Evolutionary conservation across 64 coral and sea anemone species (phyloP).

Genomic region (Acropora yongei): DNA sequence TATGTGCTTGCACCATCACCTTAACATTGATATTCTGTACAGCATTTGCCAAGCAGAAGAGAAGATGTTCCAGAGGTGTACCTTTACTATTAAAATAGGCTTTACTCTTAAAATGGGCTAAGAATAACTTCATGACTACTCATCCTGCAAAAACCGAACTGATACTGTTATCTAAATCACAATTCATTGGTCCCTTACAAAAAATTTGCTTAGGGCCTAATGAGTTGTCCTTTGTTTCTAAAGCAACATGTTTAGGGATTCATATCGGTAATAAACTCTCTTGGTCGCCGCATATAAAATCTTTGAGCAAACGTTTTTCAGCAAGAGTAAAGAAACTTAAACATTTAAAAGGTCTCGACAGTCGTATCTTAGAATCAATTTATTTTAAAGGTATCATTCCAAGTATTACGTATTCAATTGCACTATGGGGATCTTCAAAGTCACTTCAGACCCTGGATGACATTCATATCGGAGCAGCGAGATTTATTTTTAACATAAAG

Average conservation of each 20-base stretch:
- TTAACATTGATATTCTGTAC: conserved; percentile 21
- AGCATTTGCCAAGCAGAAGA: conserved; percentile 29
- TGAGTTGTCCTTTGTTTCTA: background rate
- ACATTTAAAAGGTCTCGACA: background rate
- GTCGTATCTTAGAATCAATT: conserved; percentile 27
- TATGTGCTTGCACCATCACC: background rate
- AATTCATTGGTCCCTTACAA: too few species aligned
- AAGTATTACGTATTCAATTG: conserved; percentile 11
- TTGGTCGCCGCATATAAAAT: background rate
- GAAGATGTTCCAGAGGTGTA: conserved; percentile 26
- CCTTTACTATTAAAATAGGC: background rate
- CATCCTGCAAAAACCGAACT: too few species aligned
- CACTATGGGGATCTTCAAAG: conserved; percentile 11
- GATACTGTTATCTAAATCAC: too few species aligned
- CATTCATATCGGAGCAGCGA: conserved; percentile 12
- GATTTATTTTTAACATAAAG: conserved; percentile 31
- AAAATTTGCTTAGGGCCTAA: conserved; percentile 25
- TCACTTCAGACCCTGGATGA: conserved; percentile 4
- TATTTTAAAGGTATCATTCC: conserved; percentile 37
- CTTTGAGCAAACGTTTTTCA: conserved; percentile 21
- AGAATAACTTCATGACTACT: too few species aligned
- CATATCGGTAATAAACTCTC: background rate
- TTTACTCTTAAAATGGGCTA: too few species aligned
- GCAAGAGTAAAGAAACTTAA: conserved; percentile 30
- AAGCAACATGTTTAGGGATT: conserved; percentile 13